Evolutionary conservation across 2,113 vertebrate genomes (phyloP), one percentile per base, ranked within the genome.

Genomic region (Enhydra lutris): DNA sequence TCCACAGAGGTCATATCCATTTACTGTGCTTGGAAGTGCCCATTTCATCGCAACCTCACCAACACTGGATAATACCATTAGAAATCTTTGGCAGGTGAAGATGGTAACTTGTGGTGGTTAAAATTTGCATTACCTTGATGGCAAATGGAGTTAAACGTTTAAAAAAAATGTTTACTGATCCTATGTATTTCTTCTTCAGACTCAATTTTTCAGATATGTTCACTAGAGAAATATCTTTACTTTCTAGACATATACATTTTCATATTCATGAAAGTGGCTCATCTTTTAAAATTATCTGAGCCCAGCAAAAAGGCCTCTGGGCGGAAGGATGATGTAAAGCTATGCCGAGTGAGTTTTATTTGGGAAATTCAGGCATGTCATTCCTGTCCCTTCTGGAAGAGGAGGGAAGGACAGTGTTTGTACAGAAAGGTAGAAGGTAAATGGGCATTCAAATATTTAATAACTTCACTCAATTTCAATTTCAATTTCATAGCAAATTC

Each of bases 231-330:
- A 17, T 74, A 73, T 21, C 57, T 94, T 91, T 90, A 74, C 31
- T 47, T 79, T 96, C 87, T 69, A 57, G 55, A 87, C 24, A 63
- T 61, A 59, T 29, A 91, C 74, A 73, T 96, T 50, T 95, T 24
- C 74, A 92, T 73, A 83, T 82, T 89, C 47, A 91, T 91, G 94
- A 87, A 71, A 34, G 61, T 10, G 39, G 45, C 47, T 87, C 47
- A 86, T 87, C 63, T 90, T 93, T 90, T 69, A 57, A 95, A 95
- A 95, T 89, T 17, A 63, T 74, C 79, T 91, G 87, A 55, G 26
- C 20, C 47, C 29, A 69, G 63, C 92, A 83, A 82, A 95, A 97
- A 96, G 82, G 11, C 34, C 61, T 92, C 73, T 89, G 73, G 21
- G 67, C 86, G 23, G 71, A 89, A 85, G 31, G 63, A 78, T 52